Base-by-base conservation (phyloP, 1,140 invertebrate genomes). In the Drosophila sp. region DNA sequence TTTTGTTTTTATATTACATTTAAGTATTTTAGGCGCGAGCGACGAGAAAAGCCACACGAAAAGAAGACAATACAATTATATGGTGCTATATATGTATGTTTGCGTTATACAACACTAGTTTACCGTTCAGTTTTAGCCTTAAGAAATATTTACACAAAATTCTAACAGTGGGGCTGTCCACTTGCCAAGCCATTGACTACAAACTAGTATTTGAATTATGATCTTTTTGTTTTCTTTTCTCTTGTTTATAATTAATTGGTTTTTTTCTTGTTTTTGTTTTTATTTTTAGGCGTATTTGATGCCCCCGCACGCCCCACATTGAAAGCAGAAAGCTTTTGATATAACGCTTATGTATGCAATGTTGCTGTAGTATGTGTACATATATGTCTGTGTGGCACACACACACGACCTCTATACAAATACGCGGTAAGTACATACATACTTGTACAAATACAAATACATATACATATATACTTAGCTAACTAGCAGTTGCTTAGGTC, bases 401-500 rank as follows among this genome's bases (percentile, higher is more conserved):
- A 66, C 66, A 62, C 58, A 63, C 45, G 57, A 70, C 59, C 50
- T 40, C 45, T 21, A 56, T 9, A 57, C 41, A 66, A 14, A 53
- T 43, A 46, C 18, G 11, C 40, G 29, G 16, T 36, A 36, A 36
- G 56, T 58, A 58, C 36, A 32, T 45, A 57, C 16, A 41, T 38
- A 21, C 21, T 40, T 53, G n/a, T 58, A 58, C 53, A 41, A 59
- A 32, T 65, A 34, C 41, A 59, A 48, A 53, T 61, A 72, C 59
- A 81, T 58, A 77, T 70, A 65, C 61, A 45, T 59, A 38, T 58
- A 45, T 72, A 32, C 50, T 53, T 50, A 50, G 32, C 50, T 53
- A 71, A 61, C 43, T 64, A 71, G 67, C 67, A 77, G 67, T 78
- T 78, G 63, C 70, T 67, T 72, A 72, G 70, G 70, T 72, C 70